Base-by-base conservation (phyloP, 1,140 invertebrate genomes). In the Subanguina moxae region DNA sequence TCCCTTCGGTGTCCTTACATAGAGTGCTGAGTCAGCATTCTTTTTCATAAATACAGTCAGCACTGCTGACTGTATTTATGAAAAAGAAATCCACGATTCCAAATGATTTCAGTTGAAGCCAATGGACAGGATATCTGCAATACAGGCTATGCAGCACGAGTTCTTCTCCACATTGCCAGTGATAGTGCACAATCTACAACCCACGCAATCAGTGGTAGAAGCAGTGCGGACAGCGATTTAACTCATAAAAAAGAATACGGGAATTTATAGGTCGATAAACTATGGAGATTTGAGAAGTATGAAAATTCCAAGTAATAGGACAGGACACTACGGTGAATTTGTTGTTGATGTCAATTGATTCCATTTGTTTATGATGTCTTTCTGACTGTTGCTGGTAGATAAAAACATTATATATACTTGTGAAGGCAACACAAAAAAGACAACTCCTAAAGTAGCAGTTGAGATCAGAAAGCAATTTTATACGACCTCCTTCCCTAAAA, bases 121-220 rank as follows among this genome's bases (percentile, higher is more conserved):
- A 30, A 85, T 88, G 79, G 85, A 89, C 75, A 87, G 94, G 82
- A 88, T 95, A 82, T 89, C 90, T 59, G 93, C 94, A 45, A 88
- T 90, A 61, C 87, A 89, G 67, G 94, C 94, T 32, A 88, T 96
- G 82, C 86, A 87, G 70, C 93, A 97, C 85, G 86, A 88, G 74
- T 97, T 94, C 85, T 97, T 78, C 59, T 25, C 58, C 23, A 27
- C 43, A n/a, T 57, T 76, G 58, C 74, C 74, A 32, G 42, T 57
- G 19, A 59, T 57, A 13, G 48, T 76, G 25, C 74, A 78, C 27
- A 38, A 57, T 1, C 64, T 76, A 23, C 43, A 65, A 43, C 74
- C 76, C 19, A 67, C 57, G 9, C 72, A 72, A 28, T 61, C 72
- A 9, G 57, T 72, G 3, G 57, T 71, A 25, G n/a, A 38, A 28